Base-by-base conservation (phyloP, 2,113 vertebrate genomes). In the Agapornis roseicollis region DNA sequence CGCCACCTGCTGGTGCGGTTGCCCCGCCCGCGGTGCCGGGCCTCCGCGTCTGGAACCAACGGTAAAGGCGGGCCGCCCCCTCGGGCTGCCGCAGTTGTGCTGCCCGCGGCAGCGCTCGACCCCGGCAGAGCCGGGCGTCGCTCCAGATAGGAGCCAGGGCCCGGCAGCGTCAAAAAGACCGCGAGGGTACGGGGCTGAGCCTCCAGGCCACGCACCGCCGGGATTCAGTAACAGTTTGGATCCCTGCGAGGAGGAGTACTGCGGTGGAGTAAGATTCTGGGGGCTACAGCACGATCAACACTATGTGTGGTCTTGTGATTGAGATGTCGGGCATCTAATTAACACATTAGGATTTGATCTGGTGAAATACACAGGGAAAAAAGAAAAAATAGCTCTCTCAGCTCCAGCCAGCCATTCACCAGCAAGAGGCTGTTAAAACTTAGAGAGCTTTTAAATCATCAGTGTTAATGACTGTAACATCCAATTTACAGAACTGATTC, bases 161-260 rank as follows among this genome's bases (percentile, higher is more conserved):
- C 23, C 2, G 20, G 39, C 12, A 9, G 46, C 7, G 12, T 7
- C 60, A 15, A 4, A 25, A 8, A 3, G 8, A 13, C 23, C 4
- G 18, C 2, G 5, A 27, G 23, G 60, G 58, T 52, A 11, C 4
- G 4, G 3, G 13, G 31, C 6, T 5, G 2, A 41, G 3, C 4
- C 9, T 47, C 14, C 2, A 9, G n/a, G 28, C 19, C 20, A 1
- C 1, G 22, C 12, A 1, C 1, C 1, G 14, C 13, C 1, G 2
- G 37, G 55, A 10, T 17, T 25, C 12, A 2, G 50, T 13, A 55
- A 4, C 0, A 25, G 76, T 12, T 22, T 13, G 25, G 42, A 41
- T n/a, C 7, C n/a, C 2, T 2, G 5, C 2, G 41, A 11, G 22
- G 2, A 23, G n/a, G 29, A 1, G 1, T 10, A 2, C 24, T 0